Base-by-base conservation (phyloP, 2,888 invertebrate species). In the Dysmachus trigonus region DNA sequence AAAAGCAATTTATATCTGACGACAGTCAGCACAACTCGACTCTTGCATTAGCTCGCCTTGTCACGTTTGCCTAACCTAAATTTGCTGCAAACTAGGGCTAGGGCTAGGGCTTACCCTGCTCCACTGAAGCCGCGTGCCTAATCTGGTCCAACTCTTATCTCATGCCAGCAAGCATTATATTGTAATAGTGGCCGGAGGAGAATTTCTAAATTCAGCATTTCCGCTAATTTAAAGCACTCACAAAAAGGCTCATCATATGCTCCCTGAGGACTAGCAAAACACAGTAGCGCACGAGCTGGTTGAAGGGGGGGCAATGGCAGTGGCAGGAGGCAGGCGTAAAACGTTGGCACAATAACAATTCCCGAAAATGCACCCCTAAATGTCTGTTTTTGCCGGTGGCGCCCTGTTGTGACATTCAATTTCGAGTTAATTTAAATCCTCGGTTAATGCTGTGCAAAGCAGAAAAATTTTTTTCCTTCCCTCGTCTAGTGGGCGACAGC, bases 351-450 rank as follows among this genome's bases (percentile, higher is more conserved):
- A 22, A 27, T 62, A 62, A 62, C 62, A 62, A 27, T 62, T 27
- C 62, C 22, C 27, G 62, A 62, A 27, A 62, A 27, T 62, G 22
- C 62, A 62, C 27, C 38, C 38, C 22, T 0, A 18, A 74, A 76
- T 22, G 41, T n/a, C 76, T 76, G 38, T 76, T 76, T 76, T 76
- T 35, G 2, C 22, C 38, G 33, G 38, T 41, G 38, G 38, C 53
- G 18, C 38, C 31, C 38, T 76, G 76, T 76, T 76, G 76, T 76
- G 76, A 76, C 76, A 76, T 76, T 76, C 76, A 76, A 76, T 76
- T 76, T 35, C 76, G 76, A 76, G 76, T 76, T 76, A 76, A 76
- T 76, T 76, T 76, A 76, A 76, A 76, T 38, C 76, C 38, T 22
- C 41, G 22, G 33, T 76, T 76, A 76, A 76, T 76, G 38, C 35